phyloP scores from a whole-genome alignment of 2,113 vertebrate species.

The Malaclemys terrapin region DNA sequence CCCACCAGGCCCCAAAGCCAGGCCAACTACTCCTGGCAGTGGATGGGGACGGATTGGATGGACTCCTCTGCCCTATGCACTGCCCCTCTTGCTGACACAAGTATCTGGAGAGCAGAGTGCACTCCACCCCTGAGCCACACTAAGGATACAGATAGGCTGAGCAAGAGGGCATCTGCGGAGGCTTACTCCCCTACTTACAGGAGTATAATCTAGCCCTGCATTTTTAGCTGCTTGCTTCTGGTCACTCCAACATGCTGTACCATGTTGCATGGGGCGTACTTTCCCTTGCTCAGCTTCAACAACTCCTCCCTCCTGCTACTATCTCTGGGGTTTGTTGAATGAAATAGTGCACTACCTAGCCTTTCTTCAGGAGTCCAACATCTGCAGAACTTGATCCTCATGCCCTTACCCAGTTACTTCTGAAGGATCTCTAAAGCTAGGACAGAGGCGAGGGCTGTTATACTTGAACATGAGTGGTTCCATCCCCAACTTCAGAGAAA shows the following conservation, averaged over 20 bases:
- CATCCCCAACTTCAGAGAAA: accelerated
- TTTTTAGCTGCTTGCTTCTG: not conserved
- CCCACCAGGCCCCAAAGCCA: not conserved
- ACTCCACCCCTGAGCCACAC: not conserved
- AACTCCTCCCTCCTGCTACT: not conserved
- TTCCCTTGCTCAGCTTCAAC: not conserved
- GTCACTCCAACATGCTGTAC: not conserved
- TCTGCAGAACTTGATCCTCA: not conserved
- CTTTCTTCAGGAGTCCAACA: not conserved
- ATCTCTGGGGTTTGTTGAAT: not conserved
- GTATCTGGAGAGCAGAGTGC: not conserved
- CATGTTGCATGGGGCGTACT: not conserved
- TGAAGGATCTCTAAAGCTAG: not conserved
- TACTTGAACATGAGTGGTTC: not conserved
- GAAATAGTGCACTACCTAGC: not conserved
- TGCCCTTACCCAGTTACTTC: not conserved
- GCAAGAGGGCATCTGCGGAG: not conserved
- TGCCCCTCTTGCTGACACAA: not conserved
- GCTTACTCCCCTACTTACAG: not conserved
- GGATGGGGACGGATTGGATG: not conserved
- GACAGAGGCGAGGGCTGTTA: not conserved
- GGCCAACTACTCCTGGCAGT: not conserved
- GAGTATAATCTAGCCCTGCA: not conserved
- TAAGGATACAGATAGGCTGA: not conserved
- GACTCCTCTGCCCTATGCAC: not conserved